These are phyloP conservation scores for Ptychoptera contaminata DNA, from an alignment of 2,888 invertebrate genomes.

Conservation along the genomic window DNA sequence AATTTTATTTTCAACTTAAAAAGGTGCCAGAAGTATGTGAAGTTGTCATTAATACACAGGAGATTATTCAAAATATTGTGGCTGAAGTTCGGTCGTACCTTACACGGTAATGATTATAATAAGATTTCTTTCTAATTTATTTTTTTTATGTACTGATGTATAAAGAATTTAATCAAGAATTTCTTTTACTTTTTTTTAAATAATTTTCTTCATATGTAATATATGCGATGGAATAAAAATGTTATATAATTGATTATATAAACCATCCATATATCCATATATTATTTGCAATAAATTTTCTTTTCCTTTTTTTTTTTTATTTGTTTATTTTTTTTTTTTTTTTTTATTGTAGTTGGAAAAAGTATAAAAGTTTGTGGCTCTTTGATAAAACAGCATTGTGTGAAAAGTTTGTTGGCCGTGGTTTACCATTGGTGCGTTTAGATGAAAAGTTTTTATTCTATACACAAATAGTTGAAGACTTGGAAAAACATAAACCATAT, in stretches of 20 bases:
- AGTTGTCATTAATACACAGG: constrained; percentile 46
- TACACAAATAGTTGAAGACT: constrained; percentile 52
- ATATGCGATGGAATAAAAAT: not conserved
- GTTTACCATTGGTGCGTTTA: constrained; percentile 43
- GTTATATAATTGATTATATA: not conserved
- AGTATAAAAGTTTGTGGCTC: constrained; percentile 60
- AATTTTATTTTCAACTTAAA: constrained; percentile 50
- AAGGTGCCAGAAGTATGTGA: constrained; percentile 54
- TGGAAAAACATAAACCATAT: constrained; percentile 39
- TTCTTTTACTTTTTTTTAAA: no score
- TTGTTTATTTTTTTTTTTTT: not conserved
- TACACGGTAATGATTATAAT: constrained; percentile 4
- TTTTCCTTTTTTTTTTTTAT: not conserved
- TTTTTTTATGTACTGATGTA: constrained; percentile 11
- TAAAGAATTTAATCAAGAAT: no score
- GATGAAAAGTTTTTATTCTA: constrained; percentile 79
- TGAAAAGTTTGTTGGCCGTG: constrained; percentile 58
- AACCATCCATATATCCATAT: not conserved
- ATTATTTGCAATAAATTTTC: no score
- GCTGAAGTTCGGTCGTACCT: constrained; percentile 29
- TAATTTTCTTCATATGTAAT: no score
- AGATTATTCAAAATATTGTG: constrained; percentile 46
- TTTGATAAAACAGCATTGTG: constrained; percentile 58
- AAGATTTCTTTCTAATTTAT: not conserved
- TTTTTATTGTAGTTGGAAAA: constrained; percentile 43